Evolutionary conservation across 92 coral and sea anemone species (phyloP).

Genomic region (Bergia puertoricense): DNA sequence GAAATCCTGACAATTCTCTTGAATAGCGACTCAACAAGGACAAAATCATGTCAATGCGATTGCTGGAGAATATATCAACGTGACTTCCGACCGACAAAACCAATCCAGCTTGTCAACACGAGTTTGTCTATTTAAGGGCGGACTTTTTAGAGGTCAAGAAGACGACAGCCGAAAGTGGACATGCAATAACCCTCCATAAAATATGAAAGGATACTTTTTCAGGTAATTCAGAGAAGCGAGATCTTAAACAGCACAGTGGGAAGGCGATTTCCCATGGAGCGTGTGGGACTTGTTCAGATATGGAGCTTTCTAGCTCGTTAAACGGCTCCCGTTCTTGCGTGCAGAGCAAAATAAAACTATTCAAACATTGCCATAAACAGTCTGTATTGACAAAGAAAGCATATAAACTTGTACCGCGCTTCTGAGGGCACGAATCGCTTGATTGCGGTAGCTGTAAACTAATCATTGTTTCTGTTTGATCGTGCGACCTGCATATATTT

Average conservation of each 20-base stretch:
- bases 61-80: constrained; percentile 21
- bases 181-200: constrained; percentile 6
- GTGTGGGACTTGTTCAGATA: neutral
- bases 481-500: constrained; percentile 4
- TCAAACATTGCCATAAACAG: neutral
- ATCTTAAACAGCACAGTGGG: constrained; percentile 12
- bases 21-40: neutral
- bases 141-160: constrained; percentile 34
- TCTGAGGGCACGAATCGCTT: constrained; percentile 4
- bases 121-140: constrained; percentile 36
- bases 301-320: neutral
- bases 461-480: constrained; percentile 36
- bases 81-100: neutral
- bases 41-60: constrained; percentile 2
- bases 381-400: constrained; percentile 38
- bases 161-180: constrained; percentile 35
- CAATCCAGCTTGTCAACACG: constrained; percentile 25
- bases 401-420: constrained; percentile 20
- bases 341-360: neutral
- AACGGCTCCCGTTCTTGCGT: neutral
- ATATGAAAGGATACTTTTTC: constrained; percentile 14
- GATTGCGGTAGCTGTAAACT: neutral
- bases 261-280: neutral
- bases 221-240: neutral
- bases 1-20: constrained; percentile 4